Evolutionary conservation across 2,113 vertebrate genomes (phyloP), one percentile per base, ranked within the genome.

Genomic region (Dunckerocampus dactyliophorus): DNA sequence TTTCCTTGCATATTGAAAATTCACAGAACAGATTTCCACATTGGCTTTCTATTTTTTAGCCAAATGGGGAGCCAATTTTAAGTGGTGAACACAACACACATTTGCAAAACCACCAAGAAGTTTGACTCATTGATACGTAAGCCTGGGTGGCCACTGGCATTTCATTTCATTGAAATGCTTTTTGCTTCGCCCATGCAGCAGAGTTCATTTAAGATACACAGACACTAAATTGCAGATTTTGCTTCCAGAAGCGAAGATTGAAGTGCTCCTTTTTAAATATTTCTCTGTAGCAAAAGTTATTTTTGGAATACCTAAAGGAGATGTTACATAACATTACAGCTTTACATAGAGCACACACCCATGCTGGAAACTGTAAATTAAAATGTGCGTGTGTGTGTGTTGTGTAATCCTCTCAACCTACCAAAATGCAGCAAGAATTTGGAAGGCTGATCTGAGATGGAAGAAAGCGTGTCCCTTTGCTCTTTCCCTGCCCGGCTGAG

Each of bases 361-460:
- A 47, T 19, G 2, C 5, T 28, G 47, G 17, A 17, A 65, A 43
- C 22, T 52, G 19, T 45, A 10, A 52, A 63, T 48, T 47, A 7
- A 59, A 51, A 11, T 43, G 9, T 46, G 49, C 71, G 21, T 57
- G 49, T 72, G 21, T 57, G 47, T 42, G 34, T 53, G 47, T 71
- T 54, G 43, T 37, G 56, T 63, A n/a, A 52, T 56, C 12, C 16
- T 69, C 12, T 62, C 14, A 50, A 59, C 86, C 52, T 90, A 98
- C 96, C 92, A 91, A 83, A 73, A 96, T 92, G 81, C 91, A 95
- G 89, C 93, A 97, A 62, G 95, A 95, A 81, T 86, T 93, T 0
- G 96, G 96, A 48, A 98, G 87, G 75, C 82, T 90, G 67, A 97
- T 82, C 0, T 92, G 92, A 63, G 88, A 80, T 0, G 93, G 92